Evolutionary conservation across 2,113 vertebrate genomes (phyloP), one percentile per base, ranked within the genome.

Genomic region (Planiliza haematocheilus): DNA sequence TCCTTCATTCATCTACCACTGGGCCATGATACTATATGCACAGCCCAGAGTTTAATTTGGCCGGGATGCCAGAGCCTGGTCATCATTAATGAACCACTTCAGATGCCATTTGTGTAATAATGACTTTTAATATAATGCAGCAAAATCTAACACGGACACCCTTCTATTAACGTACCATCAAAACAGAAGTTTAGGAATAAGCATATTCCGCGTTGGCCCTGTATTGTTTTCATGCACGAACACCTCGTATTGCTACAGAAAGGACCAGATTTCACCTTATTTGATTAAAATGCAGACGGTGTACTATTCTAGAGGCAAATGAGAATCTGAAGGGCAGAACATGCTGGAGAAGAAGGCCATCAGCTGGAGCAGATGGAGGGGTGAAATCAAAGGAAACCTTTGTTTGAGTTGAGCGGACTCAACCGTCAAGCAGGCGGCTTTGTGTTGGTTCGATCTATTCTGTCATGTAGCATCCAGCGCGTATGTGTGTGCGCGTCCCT

Each of bases 331-430:
- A 55, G 34, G 59, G 14, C 34, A 39, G 41, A 39, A 17, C 38
- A 48, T 48, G 24, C 24, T 30, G 17, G 9, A 3, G 18, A 17
- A 39, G 34, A 43, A 16, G 37, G 24, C 24, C 14, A 30, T 0
- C 10, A 21, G 70, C 48, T 18, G 36, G 36, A 30, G 36, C 8
- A n/a, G 20, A 30, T 30, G 24, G 24, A 30, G 24, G 24, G 24
- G 24, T 30, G 24, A 30, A 30, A 30, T 30, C 24, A 80, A 80
- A 86, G 72, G 52, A 34, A 20, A 62, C 52, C 61, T 74, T 80
- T 78, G 62, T 75, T 74, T 8, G 43, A 52, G 37, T 42, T 41
- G 16, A 38, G 38, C 13, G 17, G 24, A 30, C 24, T 30, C 24
- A 30, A 30, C 24, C 24, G 55, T 58, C n/a, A 1, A 46, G 49